These are phyloP conservation scores for Pollimyrus isidori DNA, from an alignment of 2,113 vertebrate species.

Conservation along the genomic window DNA sequence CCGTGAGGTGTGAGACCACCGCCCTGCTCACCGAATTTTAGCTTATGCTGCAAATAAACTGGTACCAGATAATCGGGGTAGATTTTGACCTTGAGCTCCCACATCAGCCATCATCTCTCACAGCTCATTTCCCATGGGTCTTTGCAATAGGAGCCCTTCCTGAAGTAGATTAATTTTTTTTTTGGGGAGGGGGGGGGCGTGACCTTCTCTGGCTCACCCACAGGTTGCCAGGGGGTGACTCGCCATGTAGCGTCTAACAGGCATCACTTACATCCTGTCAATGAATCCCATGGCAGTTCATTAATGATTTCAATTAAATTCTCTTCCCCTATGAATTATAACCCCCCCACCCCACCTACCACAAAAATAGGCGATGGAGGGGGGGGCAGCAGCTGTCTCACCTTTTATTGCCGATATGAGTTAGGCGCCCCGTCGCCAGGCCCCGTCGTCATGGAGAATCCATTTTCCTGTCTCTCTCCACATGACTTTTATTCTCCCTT, in stretches of 20 bases:
- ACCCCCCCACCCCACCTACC: background rate
- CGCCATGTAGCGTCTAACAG: background rate
- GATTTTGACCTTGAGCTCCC: background rate
- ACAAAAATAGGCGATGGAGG: no score
- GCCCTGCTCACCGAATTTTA: background rate
- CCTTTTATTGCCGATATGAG: background rate
- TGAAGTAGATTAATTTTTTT: conserved; percentile 11
- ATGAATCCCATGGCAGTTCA: background rate
- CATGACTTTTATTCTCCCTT: background rate
- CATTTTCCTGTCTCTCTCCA: background rate
- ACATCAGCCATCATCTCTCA: background rate
- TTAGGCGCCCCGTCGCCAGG: background rate
- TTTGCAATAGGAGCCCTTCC: background rate
- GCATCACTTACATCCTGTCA: background rate
- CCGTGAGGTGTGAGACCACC: background rate
- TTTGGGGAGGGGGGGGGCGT: background rate
- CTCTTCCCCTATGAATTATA: conserved; percentile 2
- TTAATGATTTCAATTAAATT: conserved; percentile 19
- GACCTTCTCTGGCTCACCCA: background rate
- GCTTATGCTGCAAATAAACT: background rate
- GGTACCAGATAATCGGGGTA: background rate
- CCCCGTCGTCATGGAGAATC: background rate
- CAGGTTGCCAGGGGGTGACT: background rate
- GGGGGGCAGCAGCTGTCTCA: background rate
- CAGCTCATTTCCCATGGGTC: background rate